Conservation (phyloP, 23 tunicate genomes). For the Diplosoma virens region DNA sequence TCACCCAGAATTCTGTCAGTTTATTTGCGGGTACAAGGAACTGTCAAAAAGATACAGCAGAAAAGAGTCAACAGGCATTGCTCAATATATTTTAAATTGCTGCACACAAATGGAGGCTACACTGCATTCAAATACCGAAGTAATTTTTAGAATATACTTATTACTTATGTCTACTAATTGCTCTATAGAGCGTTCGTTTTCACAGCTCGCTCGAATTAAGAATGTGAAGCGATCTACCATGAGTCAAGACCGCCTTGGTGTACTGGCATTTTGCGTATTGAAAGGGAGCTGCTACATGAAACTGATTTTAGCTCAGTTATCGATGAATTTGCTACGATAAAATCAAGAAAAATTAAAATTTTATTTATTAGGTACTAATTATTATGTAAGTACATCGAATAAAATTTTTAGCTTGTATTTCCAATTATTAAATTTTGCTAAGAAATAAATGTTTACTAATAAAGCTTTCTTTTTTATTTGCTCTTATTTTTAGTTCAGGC, state of each 20-base stretch:
- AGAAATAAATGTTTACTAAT: too few species aligned
- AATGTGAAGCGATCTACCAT: constrained; percentile 4
- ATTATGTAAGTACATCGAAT: too few species aligned
- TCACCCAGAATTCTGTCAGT: background rate
- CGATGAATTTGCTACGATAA: too few species aligned
- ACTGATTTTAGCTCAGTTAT: too few species aligned
- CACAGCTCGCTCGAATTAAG: constrained; percentile 13
- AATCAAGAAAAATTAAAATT: too few species aligned
- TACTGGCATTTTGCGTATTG: constrained; percentile 1
- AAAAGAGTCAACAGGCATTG: constrained; percentile 15
- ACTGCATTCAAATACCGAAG: constrained; percentile 2
- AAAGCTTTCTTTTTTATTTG: too few species aligned
- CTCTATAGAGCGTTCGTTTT: constrained; percentile 13
- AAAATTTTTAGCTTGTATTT: too few species aligned
- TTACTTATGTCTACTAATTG: constrained; percentile 10
- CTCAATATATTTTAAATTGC: constrained; percentile 4
- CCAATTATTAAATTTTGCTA: too few species aligned
- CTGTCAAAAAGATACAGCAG: background rate
- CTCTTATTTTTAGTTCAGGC: too few species aligned
- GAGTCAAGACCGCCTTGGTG: background rate
- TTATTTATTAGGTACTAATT: too few species aligned
- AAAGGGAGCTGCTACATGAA: too few species aligned
- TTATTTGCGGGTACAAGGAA: too few species aligned
- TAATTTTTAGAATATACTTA: background rate
- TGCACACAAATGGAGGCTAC: constrained; percentile 16